These are phyloP conservation scores for Heterotilapia buettikoferi DNA, from an alignment of 2,113 vertebrate genomes.

Conservation along the genomic window DNA sequence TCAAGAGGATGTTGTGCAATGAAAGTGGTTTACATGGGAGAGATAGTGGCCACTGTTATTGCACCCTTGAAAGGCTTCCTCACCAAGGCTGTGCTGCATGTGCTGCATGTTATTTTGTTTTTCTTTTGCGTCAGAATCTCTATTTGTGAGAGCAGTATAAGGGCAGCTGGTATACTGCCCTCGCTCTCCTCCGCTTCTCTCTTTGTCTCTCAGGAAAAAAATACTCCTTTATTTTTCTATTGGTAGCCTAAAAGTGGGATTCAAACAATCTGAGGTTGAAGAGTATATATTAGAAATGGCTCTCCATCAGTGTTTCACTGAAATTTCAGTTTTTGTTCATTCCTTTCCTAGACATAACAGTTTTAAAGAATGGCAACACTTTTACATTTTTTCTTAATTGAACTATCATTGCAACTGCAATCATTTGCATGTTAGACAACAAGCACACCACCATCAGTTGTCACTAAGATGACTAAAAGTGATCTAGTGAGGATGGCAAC, in stretches of 20 bases:
- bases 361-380: not conserved
- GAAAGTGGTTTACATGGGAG: not conserved
- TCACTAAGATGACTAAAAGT: not conserved
- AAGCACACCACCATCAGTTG: not conserved
- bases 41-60: constrained; percentile 23
- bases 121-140: not conserved
- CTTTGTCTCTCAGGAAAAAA: not conserved
- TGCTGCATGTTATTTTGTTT: constrained; percentile 16
- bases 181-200: not conserved
- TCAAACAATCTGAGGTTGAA: not conserved
- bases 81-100: constrained; percentile 39
- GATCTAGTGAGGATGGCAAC: not conserved
- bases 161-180: not conserved
- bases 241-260: not conserved
- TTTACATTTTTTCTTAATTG: not conserved
- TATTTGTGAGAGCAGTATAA: not conserved
- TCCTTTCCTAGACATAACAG: not conserved
- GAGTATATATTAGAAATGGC: not conserved
- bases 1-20: not conserved
- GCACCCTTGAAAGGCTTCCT: constrained; percentile 33
- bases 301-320: not conserved
- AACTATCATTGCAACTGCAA: not conserved
- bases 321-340: not conserved
- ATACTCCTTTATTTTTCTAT: not conserved
- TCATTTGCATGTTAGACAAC: not conserved